phyloP scores from a whole-genome alignment of 2,888 invertebrate species.

The Leptinotarsa peninsularis region DNA sequence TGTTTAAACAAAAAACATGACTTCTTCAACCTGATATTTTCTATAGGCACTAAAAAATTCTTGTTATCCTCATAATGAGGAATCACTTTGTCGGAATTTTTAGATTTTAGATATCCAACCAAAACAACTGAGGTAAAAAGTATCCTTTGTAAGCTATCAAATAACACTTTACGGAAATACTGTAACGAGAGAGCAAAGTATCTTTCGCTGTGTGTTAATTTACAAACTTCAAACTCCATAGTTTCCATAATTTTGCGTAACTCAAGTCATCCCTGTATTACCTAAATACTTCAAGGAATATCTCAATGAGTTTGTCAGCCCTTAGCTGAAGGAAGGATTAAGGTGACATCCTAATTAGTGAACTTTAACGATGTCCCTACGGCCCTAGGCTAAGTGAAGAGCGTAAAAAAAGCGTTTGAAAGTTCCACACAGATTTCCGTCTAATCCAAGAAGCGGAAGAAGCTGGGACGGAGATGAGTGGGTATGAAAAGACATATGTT shows the following conservation, averaged over 20 bases:
- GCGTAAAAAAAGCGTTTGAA: conserved; percentile 43
- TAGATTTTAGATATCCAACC: too few species aligned
- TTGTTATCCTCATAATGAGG: too few species aligned
- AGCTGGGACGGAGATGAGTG: conserved; percentile 17
- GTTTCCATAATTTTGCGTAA: conserved; percentile 33
- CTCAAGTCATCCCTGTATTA: conserved; percentile 36
- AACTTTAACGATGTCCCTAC: conserved; percentile 57
- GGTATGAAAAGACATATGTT: conserved; percentile 6
- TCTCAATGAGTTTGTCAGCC: conserved; percentile 43
- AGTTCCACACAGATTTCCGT: conserved; percentile 41
- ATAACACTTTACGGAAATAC: too few species aligned
- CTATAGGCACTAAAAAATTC: too few species aligned
- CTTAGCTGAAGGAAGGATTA: conserved; percentile 48
- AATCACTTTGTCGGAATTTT: too few species aligned
- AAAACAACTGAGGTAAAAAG: too few species aligned
- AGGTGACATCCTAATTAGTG: conserved; percentile 57
- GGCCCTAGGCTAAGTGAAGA: conserved; percentile 43
- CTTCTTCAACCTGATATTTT: too few species aligned
- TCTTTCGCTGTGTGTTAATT: conserved; percentile 15
- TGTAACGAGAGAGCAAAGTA: too few species aligned
- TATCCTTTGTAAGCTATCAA: too few species aligned
- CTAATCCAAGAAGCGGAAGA: conserved; percentile 32
- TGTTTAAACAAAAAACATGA: too few species aligned
- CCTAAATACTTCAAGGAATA: conserved; percentile 40
- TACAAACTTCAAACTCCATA: conserved; percentile 40